Evolutionary conservation across 2,113 vertebrate genomes (phyloP), one percentile per base, ranked within the genome.

Genomic region (Platysternon megacephalum): DNA sequence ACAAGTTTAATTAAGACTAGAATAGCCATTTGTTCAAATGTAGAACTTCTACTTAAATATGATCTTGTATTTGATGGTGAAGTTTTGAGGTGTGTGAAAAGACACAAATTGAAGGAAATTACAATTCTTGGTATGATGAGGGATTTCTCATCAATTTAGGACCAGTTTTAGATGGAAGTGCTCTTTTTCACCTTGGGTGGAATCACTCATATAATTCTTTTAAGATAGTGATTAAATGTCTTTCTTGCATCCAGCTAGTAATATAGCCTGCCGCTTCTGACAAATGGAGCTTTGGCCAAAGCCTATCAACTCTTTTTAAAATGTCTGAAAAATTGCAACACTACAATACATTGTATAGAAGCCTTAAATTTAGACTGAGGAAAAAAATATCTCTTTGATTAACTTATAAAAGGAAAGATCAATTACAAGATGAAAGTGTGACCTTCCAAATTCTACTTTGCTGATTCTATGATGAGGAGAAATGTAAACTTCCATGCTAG

Each of bases 161-260:
- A 21, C 82, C 52, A 94, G 83, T 97, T 96, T 94, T 95, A 84
- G 74, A 85, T 92, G 5, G 85, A 90, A 95, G 42, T 91, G 35
- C 32, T 96, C 22, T 94, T 96, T 97, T 93, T 94, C 88, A 97
- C 79, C 82, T 91, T 88, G 21, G 35, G 6, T 88, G 95, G 83
- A 96, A 84, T 95, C 83, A 89, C 72, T 97, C 90, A 79, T 79
- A 42, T 95, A 95, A 97, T 97, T 97, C 96, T 95, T 95, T 92
- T 91, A 92, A 97, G 85, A 93, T 87, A 86, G 89, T 96, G 90
- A 96, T 97, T 97, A 96, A 96, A 97, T 97, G 86, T 95, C 96
- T 88, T 61, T 53, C 61, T 95, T 93, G 42, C 94, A 97, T 88
- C 80, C 58, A 94, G 74, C 42, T 90, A 94, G 90, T 93, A 96